Base-by-base conservation (phyloP, 2,113 vertebrate species). In the Tragulus kanchil region DNA sequence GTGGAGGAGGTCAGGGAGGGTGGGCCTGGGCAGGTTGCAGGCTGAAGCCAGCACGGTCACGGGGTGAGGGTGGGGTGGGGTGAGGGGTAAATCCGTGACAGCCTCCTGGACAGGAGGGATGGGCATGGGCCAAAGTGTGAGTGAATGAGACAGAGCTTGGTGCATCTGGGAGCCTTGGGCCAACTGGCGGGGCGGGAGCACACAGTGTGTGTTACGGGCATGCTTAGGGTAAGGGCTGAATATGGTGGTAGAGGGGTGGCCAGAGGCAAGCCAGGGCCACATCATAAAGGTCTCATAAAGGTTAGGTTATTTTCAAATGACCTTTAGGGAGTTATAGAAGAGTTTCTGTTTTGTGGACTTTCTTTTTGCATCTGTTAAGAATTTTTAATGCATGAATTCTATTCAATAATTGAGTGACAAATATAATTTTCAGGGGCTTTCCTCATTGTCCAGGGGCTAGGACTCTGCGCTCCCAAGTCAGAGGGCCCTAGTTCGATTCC, bases 81-180 rank as follows among this genome's bases (percentile, higher is more conserved):
- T 50, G 36, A 92, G 42, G n/a, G 15, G 14, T n/a, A 58, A 84
- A 64, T 42, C 56, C 28, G 13, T 21, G 26, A 71, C 25, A 31
- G 62, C 25, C 13, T 7, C 48, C 1, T 0, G 26, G 61, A n/a
- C 36, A 12, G 11, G 36, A 58, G 67, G 23, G 28, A 23, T 0
- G 4, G 8, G 52, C 8, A 0, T 23, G 31, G 36, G 12, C 31
- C 19, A 31, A 69, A 16, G 54, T 23, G 12, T 1, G 8, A 16
- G 28, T 11, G 8, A 54, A 4, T 3, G 13, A 11, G 36, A 26
- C 58, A 5, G 21, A 7, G 15, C 42, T 5, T 8, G 23, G 50
- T 21, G 50, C 12, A 6, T 64, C 85, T 4, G 0, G 1, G 48
- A 58, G 8, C 67, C 56, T 25, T 6, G 28, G 31, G 31, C 52